These are phyloP conservation scores for Peromyscus attwateri DNA, from an alignment of 2,797 vertebrate species.

Conservation along the genomic window DNA sequence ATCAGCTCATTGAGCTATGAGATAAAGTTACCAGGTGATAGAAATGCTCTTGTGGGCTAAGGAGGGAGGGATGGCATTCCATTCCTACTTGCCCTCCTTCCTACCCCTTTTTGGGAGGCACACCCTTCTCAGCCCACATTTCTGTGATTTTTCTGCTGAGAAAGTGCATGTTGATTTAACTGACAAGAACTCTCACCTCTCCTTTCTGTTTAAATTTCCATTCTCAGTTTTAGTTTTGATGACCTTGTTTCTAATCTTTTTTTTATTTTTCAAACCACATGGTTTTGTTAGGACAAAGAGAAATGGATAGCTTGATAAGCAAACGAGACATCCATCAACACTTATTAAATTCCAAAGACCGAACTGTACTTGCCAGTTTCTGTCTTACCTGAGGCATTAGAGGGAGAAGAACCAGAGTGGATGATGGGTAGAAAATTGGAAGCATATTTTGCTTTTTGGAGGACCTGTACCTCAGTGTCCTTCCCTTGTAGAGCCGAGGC, in stretches of 20 bases:
- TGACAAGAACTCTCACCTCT: not conserved
- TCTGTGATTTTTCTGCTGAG: slow-evolving; percentile 65
- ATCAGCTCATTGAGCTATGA: not conserved
- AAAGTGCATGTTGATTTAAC: slow-evolving; percentile 52
- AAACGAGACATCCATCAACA: not conserved
- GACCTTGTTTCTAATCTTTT: not conserved
- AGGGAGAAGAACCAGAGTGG: not conserved
- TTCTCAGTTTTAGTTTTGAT: slow-evolving; percentile 46
- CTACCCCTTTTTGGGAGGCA: not conserved
- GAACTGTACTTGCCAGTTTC: slow-evolving; percentile 18
- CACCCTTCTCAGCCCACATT: slow-evolving; percentile 59
- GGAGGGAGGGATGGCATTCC: not conserved
- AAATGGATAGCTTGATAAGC: not conserved
- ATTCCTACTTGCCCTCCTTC: not conserved
- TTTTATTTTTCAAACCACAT: not conserved
- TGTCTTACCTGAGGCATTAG: slow-evolving; percentile 22
- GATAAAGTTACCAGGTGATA: slow-evolving; percentile 23
- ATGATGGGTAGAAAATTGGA: not conserved
- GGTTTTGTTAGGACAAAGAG: slow-evolving; percentile 8
- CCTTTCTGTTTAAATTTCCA: slow-evolving; percentile 71
- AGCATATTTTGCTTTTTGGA: not conserved
- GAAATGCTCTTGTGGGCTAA: not conserved
- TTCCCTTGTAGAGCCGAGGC: not conserved
- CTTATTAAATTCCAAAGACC: slow-evolving; percentile 12
- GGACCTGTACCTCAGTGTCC: not conserved